Evolutionary conservation across 2,113 vertebrate species (phyloP).

Genomic region (Phalacrocorax pelagicus): DNA sequence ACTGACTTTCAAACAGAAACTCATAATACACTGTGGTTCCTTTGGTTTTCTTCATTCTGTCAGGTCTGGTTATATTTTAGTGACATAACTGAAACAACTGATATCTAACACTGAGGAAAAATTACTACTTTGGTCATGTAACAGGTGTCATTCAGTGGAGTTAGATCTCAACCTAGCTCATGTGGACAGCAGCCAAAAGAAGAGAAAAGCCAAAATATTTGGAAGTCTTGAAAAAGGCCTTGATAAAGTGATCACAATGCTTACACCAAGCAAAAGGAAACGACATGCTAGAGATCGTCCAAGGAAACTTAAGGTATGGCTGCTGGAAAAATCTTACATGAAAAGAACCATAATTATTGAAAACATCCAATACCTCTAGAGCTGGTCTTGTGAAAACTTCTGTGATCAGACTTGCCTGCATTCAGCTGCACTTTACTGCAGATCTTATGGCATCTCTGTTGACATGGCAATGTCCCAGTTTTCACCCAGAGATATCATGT

Average conservation of each 20-base stretch:
- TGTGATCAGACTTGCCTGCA: not conserved
- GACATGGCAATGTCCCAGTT: not conserved
- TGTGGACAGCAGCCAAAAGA: constrained; percentile 83
- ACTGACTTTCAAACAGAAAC: not conserved
- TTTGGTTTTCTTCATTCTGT: not conserved
- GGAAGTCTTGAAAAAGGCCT: constrained; percentile 91
- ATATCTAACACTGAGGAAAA: not conserved
- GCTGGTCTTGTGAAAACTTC: not conserved
- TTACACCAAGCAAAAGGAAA: constrained; percentile 88
- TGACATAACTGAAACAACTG: not conserved
- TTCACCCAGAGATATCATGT: not conserved
- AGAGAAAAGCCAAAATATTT: constrained; percentile 86
- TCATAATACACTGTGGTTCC: not conserved
- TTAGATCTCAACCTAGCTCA: constrained; percentile 71
- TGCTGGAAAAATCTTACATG: not conserved
- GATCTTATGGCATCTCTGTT: not conserved
- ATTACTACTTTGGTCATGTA: not conserved
- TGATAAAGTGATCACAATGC: constrained; percentile 93
- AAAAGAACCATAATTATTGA: not conserved
- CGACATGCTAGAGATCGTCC: constrained; percentile 75
- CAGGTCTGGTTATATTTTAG: not conserved
- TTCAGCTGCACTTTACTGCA: not conserved
- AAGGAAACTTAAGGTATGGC: constrained; percentile 84
- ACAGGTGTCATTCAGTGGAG: constrained; percentile 86
- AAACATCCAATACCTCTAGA: not conserved